Base-by-base conservation (phyloP, 2,113 vertebrate species). In the Siphamia tubifer region DNA sequence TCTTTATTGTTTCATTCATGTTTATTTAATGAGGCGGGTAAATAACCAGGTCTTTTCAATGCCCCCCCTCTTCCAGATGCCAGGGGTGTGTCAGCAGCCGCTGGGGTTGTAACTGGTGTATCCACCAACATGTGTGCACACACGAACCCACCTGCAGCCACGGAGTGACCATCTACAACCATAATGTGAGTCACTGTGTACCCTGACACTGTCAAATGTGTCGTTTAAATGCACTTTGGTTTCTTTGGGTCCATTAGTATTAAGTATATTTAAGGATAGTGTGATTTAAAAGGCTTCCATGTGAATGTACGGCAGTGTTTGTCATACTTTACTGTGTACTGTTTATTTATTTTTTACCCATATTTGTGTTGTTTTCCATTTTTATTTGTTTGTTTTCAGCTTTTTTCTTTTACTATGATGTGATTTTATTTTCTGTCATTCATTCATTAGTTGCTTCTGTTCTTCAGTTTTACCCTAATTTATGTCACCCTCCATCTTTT, bases 71-170 rank as follows among this genome's bases (percentile, higher is more conserved):
- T 30, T 10, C 24, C 53, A 99, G 97, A 80, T 99, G 97, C 83
- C 94, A 92, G 62, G 95, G 95, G 34, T 99, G 97, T 16, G 95
- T 98, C 45, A 95, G 93, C 90, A 98, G 96, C 74, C 93, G 81
- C 16, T 99, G 97, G 97, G 92, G 95, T 2, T 99, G 97, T 81
- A 95, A 96, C 83, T 99, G 97, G 97, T 99, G 97, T 8, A 89
- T 98, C 68, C 95, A 96, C 69, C 93, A 95, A 78, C 96, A 99
- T 54, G 80, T 94, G 47, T 99, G 97, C 81, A 97, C 97, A 1
- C 95, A 98, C 82, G 92, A 93, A 85, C 79, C 85, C 56, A 70
- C 82, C 2, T 99, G 97, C 66, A 94, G 94, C 21, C 85, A 87
- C 2, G 96, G 95, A 47, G 79, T 91, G 11, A 92, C 96, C 74